Conservation (phyloP, 2,113 vertebrate species). For the Glaucidium brasilianum region DNA sequence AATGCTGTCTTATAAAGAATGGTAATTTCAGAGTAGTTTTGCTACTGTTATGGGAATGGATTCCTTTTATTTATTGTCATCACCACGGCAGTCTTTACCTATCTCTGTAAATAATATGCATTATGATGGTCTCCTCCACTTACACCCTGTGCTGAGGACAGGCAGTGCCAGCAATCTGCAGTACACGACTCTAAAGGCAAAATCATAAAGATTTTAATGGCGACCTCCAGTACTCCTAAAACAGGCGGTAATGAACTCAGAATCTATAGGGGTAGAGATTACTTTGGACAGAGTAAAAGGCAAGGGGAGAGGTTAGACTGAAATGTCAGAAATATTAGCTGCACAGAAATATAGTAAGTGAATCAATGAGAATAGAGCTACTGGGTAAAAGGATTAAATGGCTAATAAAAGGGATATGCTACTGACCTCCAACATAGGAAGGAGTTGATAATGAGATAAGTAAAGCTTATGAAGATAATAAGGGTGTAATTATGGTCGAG, state of each 20-base stretch:
- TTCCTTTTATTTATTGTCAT: neutral
- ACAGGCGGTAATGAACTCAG: constrained; percentile 50
- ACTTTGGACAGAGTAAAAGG: constrained; percentile 56
- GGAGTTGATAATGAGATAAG: constrained; percentile 80
- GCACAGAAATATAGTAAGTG: constrained; percentile 65
- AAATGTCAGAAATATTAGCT: constrained; percentile 75
- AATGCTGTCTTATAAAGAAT: neutral
- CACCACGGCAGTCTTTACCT: neutral
- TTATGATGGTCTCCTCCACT: neutral
- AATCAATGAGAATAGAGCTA: constrained; percentile 72
- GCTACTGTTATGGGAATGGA: neutral
- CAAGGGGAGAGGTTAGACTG: constrained; percentile 56
- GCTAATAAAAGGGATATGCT: constrained; percentile 75
- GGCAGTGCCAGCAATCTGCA: neutral
- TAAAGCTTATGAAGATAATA: constrained; percentile 79
- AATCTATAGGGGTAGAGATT: constrained; percentile 37
- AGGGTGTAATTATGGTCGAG: constrained; percentile 74
- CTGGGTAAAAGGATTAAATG: constrained; percentile 79
- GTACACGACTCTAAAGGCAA: neutral
- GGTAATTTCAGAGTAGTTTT: neutral
- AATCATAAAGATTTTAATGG: constrained; percentile 4
- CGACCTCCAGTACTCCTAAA: neutral
- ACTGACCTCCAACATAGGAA: constrained; percentile 76
- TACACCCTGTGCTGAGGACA: neutral
- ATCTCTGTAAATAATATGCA: neutral